phyloP scores from a whole-genome alignment of 2,797 vertebrate genomes.

The Pantherophis vulpinus region DNA sequence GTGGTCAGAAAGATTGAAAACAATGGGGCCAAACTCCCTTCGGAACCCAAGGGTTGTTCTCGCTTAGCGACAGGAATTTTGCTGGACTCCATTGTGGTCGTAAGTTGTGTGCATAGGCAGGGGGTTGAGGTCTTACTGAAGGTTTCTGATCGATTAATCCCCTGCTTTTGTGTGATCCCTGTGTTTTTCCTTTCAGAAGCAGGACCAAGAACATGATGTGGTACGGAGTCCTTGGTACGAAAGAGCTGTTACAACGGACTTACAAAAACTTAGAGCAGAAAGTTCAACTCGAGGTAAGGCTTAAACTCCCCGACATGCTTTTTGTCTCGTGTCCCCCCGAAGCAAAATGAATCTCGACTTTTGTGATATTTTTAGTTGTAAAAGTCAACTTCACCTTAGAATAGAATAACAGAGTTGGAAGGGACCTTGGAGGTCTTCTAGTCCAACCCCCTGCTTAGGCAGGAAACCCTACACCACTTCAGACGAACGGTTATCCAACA shows the following conservation, averaged over 20 bases:
- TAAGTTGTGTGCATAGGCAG: no score
- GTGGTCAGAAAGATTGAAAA: background rate
- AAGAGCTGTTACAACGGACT: slow-evolving; percentile 93
- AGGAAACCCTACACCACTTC: no score
- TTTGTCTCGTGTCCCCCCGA: background rate
- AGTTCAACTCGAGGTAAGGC: slow-evolving; percentile 91
- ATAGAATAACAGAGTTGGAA: no score
- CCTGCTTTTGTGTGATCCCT: background rate
- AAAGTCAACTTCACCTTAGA: background rate
- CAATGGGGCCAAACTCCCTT: background rate
- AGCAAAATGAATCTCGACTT: background rate
- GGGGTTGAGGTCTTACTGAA: background rate
- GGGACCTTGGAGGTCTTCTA: no score
- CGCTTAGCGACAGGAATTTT: background rate
- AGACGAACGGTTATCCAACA: no score
- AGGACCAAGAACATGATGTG: slow-evolving; percentile 99
- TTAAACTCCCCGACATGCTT: background rate
- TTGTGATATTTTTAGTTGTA: background rate
- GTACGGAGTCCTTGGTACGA: slow-evolving; percentile 96
- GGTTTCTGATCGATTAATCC: background rate
- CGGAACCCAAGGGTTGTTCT: background rate
- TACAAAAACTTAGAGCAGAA: slow-evolving; percentile 99
- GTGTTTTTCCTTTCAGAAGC: slow-evolving; percentile 77
- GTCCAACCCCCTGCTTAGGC: no score
- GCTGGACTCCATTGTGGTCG: background rate